Base-by-base conservation (phyloP, 30 jellyfish, hydroid and myxozoan genomes). In the Chrysaora quinquecirrha region DNA sequence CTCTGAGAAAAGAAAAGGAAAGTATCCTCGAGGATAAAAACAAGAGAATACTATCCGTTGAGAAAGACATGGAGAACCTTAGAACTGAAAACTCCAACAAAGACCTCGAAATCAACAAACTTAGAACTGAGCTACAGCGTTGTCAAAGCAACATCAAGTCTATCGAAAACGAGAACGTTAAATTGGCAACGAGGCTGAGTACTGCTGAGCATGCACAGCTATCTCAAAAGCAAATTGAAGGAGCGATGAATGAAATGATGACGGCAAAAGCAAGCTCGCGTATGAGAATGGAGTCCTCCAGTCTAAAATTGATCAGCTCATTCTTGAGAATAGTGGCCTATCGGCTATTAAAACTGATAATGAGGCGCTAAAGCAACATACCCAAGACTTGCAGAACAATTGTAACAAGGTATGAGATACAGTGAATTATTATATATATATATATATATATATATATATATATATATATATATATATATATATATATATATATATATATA, bases 251-350 rank as follows among this genome's bases (percentile, higher is more conserved):
- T 9, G 96, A 87, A 38, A 87, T 87, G 34, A 22, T 80, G 74
- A 24, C 24, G 25, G 86, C 89, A 22, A 87, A 87, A 83, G 73
- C 29, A 61, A 68, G 30, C 82, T 87, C 28, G 96, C 96, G 10
- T 87, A 87, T 29, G 96, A 87, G 43, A 87, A 87, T 32, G 96
- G 96, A 20, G 33, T 87, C 68, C 34, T 87, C 68, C 92, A 78
- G 34, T 79, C 93, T 43, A 87, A 73, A 71, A 83, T 87, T 19
- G 87, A 80, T 46, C 87, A 84, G 38, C 38, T 82, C 6, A 65
- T 62, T 25, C 9, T 56, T 9, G 85, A 82, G 1, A 2, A 50
- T 12, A 82, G 73, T 19, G 73, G 31, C 11, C 61, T 18, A 18
- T 29, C 62, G 14, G 71, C 16, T 30, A 54, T 69, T 14, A 82